Percentiles rank a stretch among this genome's conserved stretches.
Evolutionary conservation across 2,888 invertebrate species (phyloP).

Genomic region (Perithous albicinctus): DNA sequence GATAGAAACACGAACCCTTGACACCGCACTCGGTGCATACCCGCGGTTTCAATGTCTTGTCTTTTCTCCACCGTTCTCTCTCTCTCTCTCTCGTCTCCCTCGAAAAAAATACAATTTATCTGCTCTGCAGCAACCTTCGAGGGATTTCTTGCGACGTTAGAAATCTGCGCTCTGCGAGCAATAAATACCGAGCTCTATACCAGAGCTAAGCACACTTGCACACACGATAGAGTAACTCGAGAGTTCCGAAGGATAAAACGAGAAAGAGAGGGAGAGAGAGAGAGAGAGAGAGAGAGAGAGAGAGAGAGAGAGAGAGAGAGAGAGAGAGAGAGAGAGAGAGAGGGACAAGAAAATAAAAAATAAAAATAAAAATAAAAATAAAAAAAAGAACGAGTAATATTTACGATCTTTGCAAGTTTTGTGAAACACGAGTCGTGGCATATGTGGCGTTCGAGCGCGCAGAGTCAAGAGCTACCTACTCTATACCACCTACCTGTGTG

Average conservation of each 20-base stretch:
- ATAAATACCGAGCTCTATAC: slow-evolving; percentile 58
- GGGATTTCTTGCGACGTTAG: slow-evolving; percentile 61
- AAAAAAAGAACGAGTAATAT: slow-evolving; percentile 43
- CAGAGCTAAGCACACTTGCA: slow-evolving; percentile 19
- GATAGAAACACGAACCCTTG: slow-evolving; percentile 65
- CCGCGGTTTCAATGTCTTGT: slow-evolving; percentile 24
- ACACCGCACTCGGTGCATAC: slow-evolving; percentile 36
- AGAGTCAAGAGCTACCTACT: slow-evolving; percentile 25
- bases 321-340: no score
- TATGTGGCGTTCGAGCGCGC: slow-evolving; percentile 32
- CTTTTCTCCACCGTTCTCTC: neutral
- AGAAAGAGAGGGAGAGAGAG: neutral
- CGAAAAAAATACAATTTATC: slow-evolving; percentile 60
- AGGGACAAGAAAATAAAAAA: no score
- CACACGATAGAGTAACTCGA: slow-evolving; percentile 60
- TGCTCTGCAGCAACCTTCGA: slow-evolving; percentile 47
- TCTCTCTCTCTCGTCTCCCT: neutral
- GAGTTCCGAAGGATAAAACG: slow-evolving; percentile 37
- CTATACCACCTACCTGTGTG: slow-evolving; percentile 22
- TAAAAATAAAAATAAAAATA: no score
- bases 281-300: no score
- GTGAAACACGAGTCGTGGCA: slow-evolving; percentile 66
- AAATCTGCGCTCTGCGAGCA: slow-evolving; percentile 50
- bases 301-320: no score
- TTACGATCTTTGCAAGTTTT: slow-evolving; percentile 67